These are phyloP conservation scores for Tachina grossa DNA, from an alignment of 2,888 invertebrate genomes.

Conservation along the genomic window DNA sequence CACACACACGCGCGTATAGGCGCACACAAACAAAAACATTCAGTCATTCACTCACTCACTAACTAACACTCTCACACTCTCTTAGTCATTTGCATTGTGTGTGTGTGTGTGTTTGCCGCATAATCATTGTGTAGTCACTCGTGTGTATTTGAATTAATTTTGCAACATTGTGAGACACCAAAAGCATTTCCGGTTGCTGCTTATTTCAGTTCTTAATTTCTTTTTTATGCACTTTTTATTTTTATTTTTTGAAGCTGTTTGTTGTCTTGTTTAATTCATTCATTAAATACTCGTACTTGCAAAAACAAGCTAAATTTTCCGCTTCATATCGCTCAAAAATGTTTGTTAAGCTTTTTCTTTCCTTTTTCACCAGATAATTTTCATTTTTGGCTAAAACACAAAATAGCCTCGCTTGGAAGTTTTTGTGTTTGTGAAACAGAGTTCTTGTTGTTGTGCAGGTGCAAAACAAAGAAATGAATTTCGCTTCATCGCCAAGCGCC, in stretches of 20 bases:
- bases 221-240: neutral
- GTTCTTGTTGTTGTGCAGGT: neutral
- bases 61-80: neutral
- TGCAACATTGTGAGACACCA: conserved; percentile 47
- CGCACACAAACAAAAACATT: neutral
- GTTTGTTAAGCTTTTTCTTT: conserved; percentile 14
- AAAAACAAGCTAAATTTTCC: conserved; percentile 41
- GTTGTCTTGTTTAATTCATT: conserved; percentile 36
- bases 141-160: conserved; percentile 65
- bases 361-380: neutral
- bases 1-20: neutral
- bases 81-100: conserved; percentile 25
- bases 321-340: conserved; percentile 53
- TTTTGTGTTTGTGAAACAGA: neutral
- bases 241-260: neutral
- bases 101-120: conserved; percentile 40
- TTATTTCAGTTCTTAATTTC: conserved; percentile 9
- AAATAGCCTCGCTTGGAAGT: neutral
- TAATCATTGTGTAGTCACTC: conserved; percentile 61
- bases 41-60: neutral
- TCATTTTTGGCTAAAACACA: neutral
- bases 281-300: conserved; percentile 2
- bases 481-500: conserved; percentile 16
- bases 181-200: conserved; percentile 63
- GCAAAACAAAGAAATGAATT: conserved; percentile 5